A percentile compares a stretch with the other conserved stretches of the same genome.
Evolutionary conservation across 1,140 invertebrate species (phyloP).

Genomic region (Temnothorax curvispinosus): DNA sequence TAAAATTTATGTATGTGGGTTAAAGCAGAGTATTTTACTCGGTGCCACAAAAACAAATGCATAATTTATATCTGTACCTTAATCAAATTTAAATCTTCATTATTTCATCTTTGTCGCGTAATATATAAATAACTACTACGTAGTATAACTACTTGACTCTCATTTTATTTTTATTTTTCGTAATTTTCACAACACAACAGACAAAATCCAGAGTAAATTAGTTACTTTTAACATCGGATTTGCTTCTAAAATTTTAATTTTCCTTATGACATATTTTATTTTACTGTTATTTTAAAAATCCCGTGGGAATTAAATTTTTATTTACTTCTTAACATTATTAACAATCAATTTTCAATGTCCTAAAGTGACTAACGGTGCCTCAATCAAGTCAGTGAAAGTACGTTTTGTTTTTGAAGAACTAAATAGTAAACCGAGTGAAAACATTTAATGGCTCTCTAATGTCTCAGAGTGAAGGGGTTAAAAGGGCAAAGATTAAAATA

Average conservation of each 20-base stretch:
- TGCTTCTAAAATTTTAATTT: background rate
- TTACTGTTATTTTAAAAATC: background rate
- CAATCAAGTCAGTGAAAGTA: background rate
- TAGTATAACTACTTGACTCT: background rate
- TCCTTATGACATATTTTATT: background rate
- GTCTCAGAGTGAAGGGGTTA: constrained; percentile 8
- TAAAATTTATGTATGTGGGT: background rate
- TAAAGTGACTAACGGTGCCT: background rate
- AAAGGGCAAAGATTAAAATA: constrained; percentile 50
- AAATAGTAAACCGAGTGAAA: constrained; percentile 28
- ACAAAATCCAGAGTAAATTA: background rate
- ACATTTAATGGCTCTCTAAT: constrained; percentile 11
- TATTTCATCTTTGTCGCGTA: background rate
- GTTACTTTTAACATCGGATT: background rate
- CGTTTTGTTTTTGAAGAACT: background rate
- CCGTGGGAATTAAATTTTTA: background rate
- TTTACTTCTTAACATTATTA: background rate
- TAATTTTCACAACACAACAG: background rate
- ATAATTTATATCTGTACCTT: background rate
- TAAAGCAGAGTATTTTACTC: background rate
- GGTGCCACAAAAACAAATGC: background rate
- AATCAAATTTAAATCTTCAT: background rate
- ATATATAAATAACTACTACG: background rate
- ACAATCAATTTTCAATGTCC: constrained; percentile 12
- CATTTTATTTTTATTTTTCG: background rate